phyloP scores from a whole-genome alignment of 2,888 invertebrate species.

The Shargacucullia verbasci region DNA sequence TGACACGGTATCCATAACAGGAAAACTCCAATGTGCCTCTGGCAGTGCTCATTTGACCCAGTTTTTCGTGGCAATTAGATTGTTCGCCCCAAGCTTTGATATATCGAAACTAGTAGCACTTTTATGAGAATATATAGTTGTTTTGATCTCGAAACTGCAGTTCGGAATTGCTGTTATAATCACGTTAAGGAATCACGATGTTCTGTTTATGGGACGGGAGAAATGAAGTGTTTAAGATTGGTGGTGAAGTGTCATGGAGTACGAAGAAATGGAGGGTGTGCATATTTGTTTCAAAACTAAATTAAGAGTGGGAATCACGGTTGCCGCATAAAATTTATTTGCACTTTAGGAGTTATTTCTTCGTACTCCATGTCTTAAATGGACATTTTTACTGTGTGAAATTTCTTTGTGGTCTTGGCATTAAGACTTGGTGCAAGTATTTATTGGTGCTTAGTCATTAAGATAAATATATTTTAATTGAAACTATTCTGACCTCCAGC shows the following conservation, averaged over 20 bases:
- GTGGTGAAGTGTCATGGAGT: background rate
- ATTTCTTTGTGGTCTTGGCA: too few relatives aligned
- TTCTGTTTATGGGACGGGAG: constrained; percentile 14
- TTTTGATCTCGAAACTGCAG: constrained; percentile 36
- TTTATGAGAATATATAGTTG: constrained; percentile 45
- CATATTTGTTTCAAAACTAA: too few relatives aligned
- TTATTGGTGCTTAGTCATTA: too few relatives aligned
- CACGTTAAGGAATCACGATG: background rate
- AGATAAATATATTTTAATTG: too few relatives aligned
- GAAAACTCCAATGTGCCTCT: constrained; percentile 43
- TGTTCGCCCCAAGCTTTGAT: constrained; percentile 50
- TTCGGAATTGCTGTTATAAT: constrained; percentile 12
- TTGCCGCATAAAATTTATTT: too few relatives aligned
- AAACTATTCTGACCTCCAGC: too few relatives aligned
- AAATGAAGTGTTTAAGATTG: constrained; percentile 6
- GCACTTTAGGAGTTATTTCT: too few relatives aligned
- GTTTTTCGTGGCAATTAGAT: constrained; percentile 58
- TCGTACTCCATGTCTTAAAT: too few relatives aligned
- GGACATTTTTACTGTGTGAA: too few relatives aligned
- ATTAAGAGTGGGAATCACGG: too few relatives aligned
- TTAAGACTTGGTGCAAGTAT: too few relatives aligned
- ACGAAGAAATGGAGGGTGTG: too few relatives aligned
- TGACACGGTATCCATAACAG: constrained; percentile 53
- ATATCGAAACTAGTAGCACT: constrained; percentile 45
- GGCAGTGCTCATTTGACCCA: constrained; percentile 55